These are phyloP conservation scores for Chlorops oryzae DNA, from an alignment of 1,140 invertebrate species.

Conservation along the genomic window DNA sequence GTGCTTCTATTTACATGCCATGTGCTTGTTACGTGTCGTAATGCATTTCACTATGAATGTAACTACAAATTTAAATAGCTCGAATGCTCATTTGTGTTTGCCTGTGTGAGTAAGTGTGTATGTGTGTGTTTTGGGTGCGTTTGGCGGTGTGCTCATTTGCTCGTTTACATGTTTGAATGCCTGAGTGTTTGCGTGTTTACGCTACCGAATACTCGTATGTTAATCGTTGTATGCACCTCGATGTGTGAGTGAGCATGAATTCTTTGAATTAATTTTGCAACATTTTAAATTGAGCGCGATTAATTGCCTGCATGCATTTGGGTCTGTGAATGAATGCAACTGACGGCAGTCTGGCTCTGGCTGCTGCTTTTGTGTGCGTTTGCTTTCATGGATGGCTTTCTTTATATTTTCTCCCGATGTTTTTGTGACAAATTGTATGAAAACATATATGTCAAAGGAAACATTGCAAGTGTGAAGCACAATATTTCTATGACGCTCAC, in stretches of 20 bases:
- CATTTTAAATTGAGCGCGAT: conserved; percentile 48
- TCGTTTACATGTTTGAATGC: conserved; percentile 9
- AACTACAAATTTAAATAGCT: neutral
- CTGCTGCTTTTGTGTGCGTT: conserved; percentile 2
- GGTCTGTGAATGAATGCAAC: neutral
- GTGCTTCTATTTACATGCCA: conserved; percentile 4
- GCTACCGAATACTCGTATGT: too few species aligned
- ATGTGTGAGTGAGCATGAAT: conserved; percentile 11
- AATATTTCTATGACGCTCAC: too few species aligned
- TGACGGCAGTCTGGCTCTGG: neutral
- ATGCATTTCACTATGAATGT: conserved; percentile 5
- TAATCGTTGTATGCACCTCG: too few species aligned
- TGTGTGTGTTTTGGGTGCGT: conserved; percentile 20
- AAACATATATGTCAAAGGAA: too few species aligned
- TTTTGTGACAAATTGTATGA: too few species aligned
- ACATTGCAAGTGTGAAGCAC: too few species aligned
- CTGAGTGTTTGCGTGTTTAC: conserved; percentile 2
- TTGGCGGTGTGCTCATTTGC: neutral
- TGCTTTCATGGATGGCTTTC: too few species aligned
- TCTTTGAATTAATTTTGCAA: conserved; percentile 47
- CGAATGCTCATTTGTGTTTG: neutral
- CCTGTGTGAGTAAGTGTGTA: conserved; percentile 3
- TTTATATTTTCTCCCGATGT: too few species aligned
- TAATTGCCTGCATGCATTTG: conserved; percentile 27
- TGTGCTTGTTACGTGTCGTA: neutral